Percentiles rank a stretch among this genome's conserved stretches.
phyloP scores from a whole-genome alignment of 2,113 vertebrate species.

The Alexandromys fortis region DNA sequence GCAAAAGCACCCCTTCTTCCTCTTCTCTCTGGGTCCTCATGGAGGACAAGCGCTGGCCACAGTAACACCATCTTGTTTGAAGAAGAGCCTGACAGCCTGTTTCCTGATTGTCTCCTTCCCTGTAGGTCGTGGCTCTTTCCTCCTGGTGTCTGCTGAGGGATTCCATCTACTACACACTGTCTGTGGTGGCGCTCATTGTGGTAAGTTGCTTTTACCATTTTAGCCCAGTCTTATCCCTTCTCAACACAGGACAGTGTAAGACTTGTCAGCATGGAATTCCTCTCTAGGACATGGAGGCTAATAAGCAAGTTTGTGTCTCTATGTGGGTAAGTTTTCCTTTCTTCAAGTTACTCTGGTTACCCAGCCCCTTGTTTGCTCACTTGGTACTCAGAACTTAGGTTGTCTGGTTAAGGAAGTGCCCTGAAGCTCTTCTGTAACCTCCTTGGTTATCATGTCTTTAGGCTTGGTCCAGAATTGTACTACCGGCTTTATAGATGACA shows the following conservation, averaged over 20 bases:
- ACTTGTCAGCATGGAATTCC: neutral
- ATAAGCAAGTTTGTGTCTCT: fast-evolving
- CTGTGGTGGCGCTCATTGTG: conserved; percentile 95
- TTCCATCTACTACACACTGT: conserved; percentile 94
- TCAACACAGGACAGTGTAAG: fast-evolving
- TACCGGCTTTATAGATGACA: neutral
- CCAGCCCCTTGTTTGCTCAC: neutral
- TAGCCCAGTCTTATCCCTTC: neutral
- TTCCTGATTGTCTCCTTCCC: conserved; percentile 50
- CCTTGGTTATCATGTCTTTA: neutral
- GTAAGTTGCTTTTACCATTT: conserved; percentile 85
- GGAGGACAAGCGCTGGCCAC: no score
- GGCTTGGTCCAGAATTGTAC: neutral
- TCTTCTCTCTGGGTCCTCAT: neutral
- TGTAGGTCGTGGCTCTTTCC: conserved; percentile 92
- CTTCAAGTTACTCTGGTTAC: neutral
- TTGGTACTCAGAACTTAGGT: neutral
- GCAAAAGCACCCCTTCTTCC: neutral
- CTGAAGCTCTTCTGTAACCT: neutral
- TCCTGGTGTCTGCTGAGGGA: conserved; percentile 96
- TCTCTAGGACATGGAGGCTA: neutral
- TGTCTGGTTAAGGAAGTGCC: neutral
- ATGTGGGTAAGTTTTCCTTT: neutral
- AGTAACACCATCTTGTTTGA: fast-evolving
- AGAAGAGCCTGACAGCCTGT: neutral